Conservation (phyloP, 2,113 vertebrate species). For the Crypturellus undulatus region DNA sequence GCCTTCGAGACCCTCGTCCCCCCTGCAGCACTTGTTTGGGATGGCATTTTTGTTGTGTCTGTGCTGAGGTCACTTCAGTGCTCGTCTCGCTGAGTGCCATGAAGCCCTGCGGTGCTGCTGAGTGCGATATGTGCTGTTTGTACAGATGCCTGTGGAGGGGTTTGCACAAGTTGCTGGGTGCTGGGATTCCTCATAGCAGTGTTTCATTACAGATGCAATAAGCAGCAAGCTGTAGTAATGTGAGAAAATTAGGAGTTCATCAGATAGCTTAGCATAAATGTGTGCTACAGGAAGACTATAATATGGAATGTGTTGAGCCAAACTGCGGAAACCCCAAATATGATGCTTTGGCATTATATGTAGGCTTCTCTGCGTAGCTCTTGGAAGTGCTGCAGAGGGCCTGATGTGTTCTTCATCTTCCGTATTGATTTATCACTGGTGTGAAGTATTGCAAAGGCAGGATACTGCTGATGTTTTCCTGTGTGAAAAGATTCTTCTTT, state of each 20-base stretch:
- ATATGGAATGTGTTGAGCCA: not conserved
- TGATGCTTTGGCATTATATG: not conserved
- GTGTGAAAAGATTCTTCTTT: not conserved
- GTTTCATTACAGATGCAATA: not conserved
- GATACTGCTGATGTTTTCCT: not conserved
- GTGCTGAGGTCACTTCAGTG: not conserved
- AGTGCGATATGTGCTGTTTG: rapidly evolving
- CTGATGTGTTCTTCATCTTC: not conserved
- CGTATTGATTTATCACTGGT: rapidly evolving
- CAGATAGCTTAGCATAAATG: conserved; percentile 4
- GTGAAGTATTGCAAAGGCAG: not conserved
- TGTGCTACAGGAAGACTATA: not conserved
- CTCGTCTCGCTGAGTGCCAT: not conserved
- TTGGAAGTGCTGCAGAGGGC: not conserved
- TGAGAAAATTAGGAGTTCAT: conserved; percentile 9
- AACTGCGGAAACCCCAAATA: not conserved
- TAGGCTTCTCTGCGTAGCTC: not conserved
- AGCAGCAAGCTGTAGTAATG: not conserved
- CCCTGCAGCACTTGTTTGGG: not conserved
- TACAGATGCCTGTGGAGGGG: not conserved
- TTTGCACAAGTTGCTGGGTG: not conserved
- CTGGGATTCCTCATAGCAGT: not conserved
- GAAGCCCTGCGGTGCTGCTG: not conserved
- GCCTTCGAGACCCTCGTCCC: not conserved
- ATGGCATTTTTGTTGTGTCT: not conserved